These are phyloP conservation scores for Drosophila kokeensis DNA, from an alignment of 2,888 invertebrate genomes.

Conservation along the genomic window DNA sequence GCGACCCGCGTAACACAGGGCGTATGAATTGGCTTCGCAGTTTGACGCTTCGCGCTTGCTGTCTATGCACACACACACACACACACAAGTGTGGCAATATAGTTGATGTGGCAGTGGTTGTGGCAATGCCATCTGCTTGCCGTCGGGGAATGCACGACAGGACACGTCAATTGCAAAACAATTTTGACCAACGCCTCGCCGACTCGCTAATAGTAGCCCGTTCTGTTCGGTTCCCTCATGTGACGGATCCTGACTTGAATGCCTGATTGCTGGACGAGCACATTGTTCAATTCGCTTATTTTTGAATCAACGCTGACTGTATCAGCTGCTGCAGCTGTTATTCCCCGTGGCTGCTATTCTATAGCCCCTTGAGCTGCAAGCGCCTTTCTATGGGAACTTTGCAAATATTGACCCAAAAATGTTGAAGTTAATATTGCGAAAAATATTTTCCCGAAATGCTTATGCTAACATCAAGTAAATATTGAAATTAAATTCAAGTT, in stretches of 20 bases:
- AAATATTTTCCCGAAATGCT: neutral
- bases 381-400: neutral
- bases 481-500: neutral
- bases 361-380: conserved; percentile 4
- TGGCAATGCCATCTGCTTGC: conserved; percentile 10
- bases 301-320: conserved; percentile 11
- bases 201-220: conserved; percentile 32
- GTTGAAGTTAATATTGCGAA: neutral
- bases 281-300: conserved; percentile 28
- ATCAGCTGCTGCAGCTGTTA: neutral
- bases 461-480: neutral
- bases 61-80: conserved; percentile 12
- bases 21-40: conserved; percentile 52
- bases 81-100: neutral
- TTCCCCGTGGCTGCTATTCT: conserved; percentile 8
- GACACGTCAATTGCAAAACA: conserved; percentile 64
- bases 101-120: conserved; percentile 10
- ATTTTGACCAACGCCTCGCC: conserved; percentile 49
- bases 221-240: conserved; percentile 16
- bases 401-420: conserved; percentile 12
- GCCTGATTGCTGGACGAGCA: conserved; percentile 2
- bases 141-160: conserved; percentile 43
- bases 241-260: neutral
- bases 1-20: conserved; percentile 50
- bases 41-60: conserved; percentile 14